Evolutionary conservation across 2,113 vertebrate species (phyloP).

Genomic region (Phyllopteryx taeniolatus): DNA sequence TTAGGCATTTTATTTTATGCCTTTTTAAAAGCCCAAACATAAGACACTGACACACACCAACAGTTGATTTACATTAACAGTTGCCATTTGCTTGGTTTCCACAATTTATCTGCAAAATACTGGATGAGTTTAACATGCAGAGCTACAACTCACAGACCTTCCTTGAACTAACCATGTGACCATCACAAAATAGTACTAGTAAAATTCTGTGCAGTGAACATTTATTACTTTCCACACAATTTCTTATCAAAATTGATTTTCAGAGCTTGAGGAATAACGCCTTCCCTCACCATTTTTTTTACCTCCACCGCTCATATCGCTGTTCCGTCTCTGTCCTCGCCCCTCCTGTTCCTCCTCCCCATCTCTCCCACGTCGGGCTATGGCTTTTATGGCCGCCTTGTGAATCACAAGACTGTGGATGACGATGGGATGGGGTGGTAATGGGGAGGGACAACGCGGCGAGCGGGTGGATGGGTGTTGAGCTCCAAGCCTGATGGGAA

Average conservation of each 20-base stretch:
- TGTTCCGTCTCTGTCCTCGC: background rate
- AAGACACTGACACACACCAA: background rate
- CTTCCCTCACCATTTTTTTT: background rate
- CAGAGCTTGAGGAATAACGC: background rate
- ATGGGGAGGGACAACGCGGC: background rate
- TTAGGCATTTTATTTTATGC: background rate
- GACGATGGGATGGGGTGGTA: background rate
- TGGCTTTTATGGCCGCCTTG: slow-evolving; percentile 43
- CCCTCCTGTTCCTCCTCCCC: background rate
- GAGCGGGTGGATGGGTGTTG: slow-evolving; percentile 6
- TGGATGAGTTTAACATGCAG: background rate
- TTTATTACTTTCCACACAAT: slow-evolving; percentile 7
- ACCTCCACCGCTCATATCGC: background rate
- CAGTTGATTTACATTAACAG: background rate
- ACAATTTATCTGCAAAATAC: background rate
- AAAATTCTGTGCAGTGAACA: background rate
- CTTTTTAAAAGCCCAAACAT: background rate
- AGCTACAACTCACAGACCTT: background rate
- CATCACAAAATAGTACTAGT: background rate
- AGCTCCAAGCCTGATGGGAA: slow-evolving; percentile 37
- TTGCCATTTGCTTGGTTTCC: no score
- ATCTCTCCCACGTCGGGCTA: slow-evolving; percentile 21
- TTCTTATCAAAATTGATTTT: slow-evolving; percentile 4
- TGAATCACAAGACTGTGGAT: slow-evolving; percentile 33
- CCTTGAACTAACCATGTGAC: background rate